A percentile compares a stretch with the other conserved stretches of the same genome.
Conservation (phyloP, 2,113 vertebrate genomes). For the Dicrurus megarhynchus region DNA sequence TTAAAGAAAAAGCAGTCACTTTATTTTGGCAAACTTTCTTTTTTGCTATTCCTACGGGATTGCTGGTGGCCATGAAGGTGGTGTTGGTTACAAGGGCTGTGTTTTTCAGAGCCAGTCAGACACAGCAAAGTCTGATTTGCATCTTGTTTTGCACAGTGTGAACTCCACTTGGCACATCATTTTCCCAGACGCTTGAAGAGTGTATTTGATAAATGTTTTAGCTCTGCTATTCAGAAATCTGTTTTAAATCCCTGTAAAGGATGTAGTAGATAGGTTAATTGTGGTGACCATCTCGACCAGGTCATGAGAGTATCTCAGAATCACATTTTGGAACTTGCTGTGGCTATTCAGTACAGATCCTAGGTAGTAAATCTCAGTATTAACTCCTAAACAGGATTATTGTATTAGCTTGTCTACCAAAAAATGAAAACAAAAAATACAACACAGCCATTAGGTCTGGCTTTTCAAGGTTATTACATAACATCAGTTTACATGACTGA, state of each 20-base stretch:
- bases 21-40: background rate
- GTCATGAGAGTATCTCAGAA: background rate
- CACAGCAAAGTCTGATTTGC: background rate
- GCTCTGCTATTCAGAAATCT: background rate
- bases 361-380: background rate
- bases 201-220: background rate
- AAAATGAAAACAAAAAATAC: background rate
- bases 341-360: background rate
- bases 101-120: background rate
- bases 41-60: background rate
- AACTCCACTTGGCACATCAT: background rate
- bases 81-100: background rate
- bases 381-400: background rate
- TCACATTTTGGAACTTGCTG: background rate
- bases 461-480: background rate
- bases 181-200: background rate
- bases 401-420: background rate
- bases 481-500: background rate
- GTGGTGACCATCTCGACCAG: background rate
- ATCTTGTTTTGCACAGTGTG: background rate
- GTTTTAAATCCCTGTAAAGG: background rate
- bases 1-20: background rate
- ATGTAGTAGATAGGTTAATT: background rate
- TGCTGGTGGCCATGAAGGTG: background rate
- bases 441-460: background rate